Percentiles rank a stretch among this genome's conserved stretches.
These are phyloP conservation scores for Prosapia bicincta DNA, from an alignment of 2,888 invertebrate genomes.

Conservation along the genomic window DNA sequence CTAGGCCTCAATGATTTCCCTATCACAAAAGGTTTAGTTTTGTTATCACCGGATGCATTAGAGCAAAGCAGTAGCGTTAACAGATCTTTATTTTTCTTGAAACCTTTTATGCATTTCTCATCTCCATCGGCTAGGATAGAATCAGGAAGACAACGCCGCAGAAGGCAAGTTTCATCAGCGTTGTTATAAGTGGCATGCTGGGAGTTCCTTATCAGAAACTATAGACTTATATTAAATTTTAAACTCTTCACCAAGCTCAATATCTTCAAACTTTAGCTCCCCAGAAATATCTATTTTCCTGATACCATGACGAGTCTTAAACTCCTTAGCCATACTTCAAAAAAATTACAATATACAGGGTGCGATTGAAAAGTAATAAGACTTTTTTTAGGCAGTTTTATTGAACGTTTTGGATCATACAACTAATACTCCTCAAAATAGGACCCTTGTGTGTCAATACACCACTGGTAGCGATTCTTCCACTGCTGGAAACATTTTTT, in stretches of 20 bases:
- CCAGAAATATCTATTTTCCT: too few species aligned
- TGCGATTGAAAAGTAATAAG: too few species aligned
- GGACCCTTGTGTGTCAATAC: too few species aligned
- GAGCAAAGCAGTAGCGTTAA: not conserved
- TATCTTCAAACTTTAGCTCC: conserved; percentile 9
- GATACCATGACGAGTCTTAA: too few species aligned
- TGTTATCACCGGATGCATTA: conserved; percentile 8
- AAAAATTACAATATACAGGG: too few species aligned
- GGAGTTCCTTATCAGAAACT: not conserved
- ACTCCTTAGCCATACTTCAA: too few species aligned
- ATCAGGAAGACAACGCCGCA: conserved; percentile 8
- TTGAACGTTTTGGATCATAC: too few species aligned
- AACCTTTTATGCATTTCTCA: conserved; percentile 3
- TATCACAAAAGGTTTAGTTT: conserved; percentile 2
- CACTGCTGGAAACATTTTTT: too few species aligned
- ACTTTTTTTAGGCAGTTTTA: too few species aligned
- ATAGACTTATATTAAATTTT: conserved; percentile 14
- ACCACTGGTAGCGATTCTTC: too few species aligned
- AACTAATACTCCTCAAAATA: too few species aligned
- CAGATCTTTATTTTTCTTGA: not conserved
- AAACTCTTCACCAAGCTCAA: conserved; percentile 1
- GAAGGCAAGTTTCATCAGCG: conserved; percentile 11
- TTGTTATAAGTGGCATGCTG: conserved; percentile 10
- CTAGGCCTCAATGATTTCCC: too few species aligned
- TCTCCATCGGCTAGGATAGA: conserved; percentile 1